Conservation (phyloP, 2,888 invertebrate species). For the Galeopsomyia nigrocyanea region DNA sequence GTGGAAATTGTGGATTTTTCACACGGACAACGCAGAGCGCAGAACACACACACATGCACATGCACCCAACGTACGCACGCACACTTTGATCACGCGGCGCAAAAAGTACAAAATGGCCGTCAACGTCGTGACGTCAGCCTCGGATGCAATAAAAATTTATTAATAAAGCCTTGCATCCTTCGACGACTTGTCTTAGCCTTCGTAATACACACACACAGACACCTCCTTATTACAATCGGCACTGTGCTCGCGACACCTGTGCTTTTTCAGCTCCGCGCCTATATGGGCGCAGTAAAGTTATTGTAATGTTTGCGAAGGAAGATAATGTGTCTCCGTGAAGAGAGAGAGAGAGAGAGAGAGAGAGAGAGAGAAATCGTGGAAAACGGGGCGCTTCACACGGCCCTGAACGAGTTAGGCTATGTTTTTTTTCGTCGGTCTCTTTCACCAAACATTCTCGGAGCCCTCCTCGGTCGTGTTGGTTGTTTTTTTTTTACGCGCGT, state of each 20-base stretch:
- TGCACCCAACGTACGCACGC: conserved; percentile 5
- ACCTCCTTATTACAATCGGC: not conserved
- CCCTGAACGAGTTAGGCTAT: conserved; percentile 31
- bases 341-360: conserved; percentile 21
- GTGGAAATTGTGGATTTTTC: too few species aligned
- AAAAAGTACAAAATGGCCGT: conserved; percentile 49
- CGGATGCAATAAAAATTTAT: conserved; percentile 48
- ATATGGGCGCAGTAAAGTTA: too few species aligned
- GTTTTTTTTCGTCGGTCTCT: conserved; percentile 3
- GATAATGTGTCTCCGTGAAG: not conserved
- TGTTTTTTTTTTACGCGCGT: not conserved
- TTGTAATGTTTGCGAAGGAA: too few species aligned
- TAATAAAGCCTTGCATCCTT: conserved; percentile 30
- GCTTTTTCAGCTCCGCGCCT: too few species aligned
- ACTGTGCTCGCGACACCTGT: too few species aligned
- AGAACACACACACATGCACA: not conserved
- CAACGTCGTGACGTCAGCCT: conserved; percentile 37
- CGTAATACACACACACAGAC: not conserved
- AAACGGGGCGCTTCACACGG: conserved; percentile 52
- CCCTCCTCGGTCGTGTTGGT: too few species aligned
- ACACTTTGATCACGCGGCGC: conserved; percentile 45
- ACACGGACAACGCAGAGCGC: not conserved
- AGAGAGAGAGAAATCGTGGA: conserved; percentile 39
- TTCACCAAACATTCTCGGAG: too few species aligned
- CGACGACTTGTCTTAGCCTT: conserved; percentile 3